A percentile compares a stretch with the other conserved stretches of the same genome.
These are phyloP conservation scores for Therioaphis trifolii DNA, from an alignment of 2,888 invertebrate species.

Conservation along the genomic window DNA sequence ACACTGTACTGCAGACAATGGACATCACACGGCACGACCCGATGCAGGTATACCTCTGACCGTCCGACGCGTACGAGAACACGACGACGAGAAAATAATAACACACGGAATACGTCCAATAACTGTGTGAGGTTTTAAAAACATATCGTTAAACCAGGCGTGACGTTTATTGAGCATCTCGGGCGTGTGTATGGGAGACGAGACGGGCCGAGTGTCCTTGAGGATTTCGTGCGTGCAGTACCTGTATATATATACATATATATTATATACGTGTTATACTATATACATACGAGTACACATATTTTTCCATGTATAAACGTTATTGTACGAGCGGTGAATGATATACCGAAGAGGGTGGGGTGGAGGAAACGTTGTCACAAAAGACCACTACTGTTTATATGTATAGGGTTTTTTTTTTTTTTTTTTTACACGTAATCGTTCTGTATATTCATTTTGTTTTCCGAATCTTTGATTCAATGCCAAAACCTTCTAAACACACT, in stretches of 20 bases:
- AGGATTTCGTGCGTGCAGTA: background rate
- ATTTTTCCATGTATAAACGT: no score
- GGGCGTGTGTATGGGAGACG: background rate
- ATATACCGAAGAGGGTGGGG: no score
- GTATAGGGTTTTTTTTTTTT: slow-evolving; percentile 1
- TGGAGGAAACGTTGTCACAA: background rate
- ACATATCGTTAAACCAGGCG: background rate
- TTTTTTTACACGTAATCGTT: slow-evolving; percentile 21
- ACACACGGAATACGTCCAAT: no score
- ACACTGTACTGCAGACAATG: no score
- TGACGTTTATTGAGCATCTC: slow-evolving; percentile 29
- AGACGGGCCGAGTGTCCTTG: slow-evolving; percentile 15
- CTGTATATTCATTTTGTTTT: background rate
- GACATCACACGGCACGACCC: no score
- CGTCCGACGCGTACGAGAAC: no score
- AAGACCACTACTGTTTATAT: background rate
- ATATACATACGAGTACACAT: background rate
- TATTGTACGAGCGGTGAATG: background rate
- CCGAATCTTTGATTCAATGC: slow-evolving; percentile 2
- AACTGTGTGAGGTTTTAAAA: slow-evolving; percentile 4
- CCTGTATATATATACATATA: background rate
- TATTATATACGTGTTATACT: background rate
- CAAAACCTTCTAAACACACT: background rate
- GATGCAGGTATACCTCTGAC: no score
- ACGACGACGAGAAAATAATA: no score